A percentile compares a stretch with the other conserved stretches of the same genome.
Evolutionary conservation across 2,888 invertebrate genomes (phyloP).

Genomic region (Sarcophaga subvicina): DNA sequence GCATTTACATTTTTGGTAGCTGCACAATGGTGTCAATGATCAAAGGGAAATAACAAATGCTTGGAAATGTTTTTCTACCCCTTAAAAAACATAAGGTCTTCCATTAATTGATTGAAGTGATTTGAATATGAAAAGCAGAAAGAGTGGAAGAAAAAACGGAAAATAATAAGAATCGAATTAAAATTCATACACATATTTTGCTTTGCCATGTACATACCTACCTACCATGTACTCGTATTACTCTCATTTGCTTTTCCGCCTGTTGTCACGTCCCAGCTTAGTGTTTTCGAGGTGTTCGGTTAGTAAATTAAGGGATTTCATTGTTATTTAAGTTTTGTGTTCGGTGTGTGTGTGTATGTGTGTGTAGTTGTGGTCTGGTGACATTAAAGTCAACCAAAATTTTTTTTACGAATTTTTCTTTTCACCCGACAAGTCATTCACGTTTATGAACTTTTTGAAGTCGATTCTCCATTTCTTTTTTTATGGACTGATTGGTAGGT

Average conservation of each 20-base stretch:
- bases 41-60: not conserved
- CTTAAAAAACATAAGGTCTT: conserved; percentile 1
- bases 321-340: conserved; percentile 31
- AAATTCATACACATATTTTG: conserved; percentile 34
- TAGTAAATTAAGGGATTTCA: conserved; percentile 38
- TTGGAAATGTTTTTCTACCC: not conserved
- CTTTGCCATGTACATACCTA: not conserved
- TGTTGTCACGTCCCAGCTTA: no score
- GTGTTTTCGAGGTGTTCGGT: conserved; percentile 10
- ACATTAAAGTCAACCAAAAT: conserved; percentile 2
- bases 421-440: conserved; percentile 3
- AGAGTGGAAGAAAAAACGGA: not conserved
- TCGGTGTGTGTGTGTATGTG: not conserved
- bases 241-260: no score
- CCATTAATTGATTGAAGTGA: conserved; percentile 35
- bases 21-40: conserved; percentile 11
- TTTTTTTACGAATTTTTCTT: conserved; percentile 26
- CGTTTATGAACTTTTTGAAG: conserved; percentile 20
- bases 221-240: no score
- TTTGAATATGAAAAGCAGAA: not conserved
- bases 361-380: not conserved
- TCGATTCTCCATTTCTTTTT: conserved; percentile 1
- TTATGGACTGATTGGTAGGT: not conserved
- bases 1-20: conserved; percentile 16
- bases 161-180: conserved; percentile 20